Evolutionary conservation across 1,140 invertebrate species (phyloP).

Genomic region (Trichoplusia ni): DNA sequence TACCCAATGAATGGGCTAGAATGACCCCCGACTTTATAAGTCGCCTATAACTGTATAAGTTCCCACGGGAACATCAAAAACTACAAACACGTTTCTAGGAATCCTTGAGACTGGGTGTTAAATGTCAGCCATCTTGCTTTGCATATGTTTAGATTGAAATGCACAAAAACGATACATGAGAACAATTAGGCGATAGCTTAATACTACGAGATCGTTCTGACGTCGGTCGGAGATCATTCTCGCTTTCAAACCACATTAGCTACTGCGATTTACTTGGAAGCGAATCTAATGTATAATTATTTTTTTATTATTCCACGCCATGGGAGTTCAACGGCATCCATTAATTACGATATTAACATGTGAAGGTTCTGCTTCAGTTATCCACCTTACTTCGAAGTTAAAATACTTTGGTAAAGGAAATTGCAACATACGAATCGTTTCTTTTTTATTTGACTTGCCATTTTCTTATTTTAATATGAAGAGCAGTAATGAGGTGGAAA

Average conservation of each 20-base stretch:
- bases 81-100: background rate
- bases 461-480: background rate
- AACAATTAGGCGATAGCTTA: conserved; percentile 13
- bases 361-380: conserved; percentile 56
- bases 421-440: background rate
- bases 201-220: background rate
- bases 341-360: conserved; percentile 67
- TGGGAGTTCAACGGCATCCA: conserved; percentile 53
- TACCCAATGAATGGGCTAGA: background rate
- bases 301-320: conserved; percentile 56
- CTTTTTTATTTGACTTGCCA: background rate
- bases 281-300: conserved; percentile 55
- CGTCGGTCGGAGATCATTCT: conserved; percentile 30
- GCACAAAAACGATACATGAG: background rate
- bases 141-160: background rate
- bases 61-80: conserved; percentile 13
- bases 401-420: conserved; percentile 17
- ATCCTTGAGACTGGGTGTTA: background rate
- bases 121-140: background rate
- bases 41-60: background rate
- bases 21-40: background rate
- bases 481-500: conserved; percentile 18
- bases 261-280: conserved; percentile 48
- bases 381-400: conserved; percentile 21
- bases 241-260: conserved; percentile 44